Conservation (phyloP, 1,140 invertebrate species). For the Pseudomyrmex dendroicus region DNA sequence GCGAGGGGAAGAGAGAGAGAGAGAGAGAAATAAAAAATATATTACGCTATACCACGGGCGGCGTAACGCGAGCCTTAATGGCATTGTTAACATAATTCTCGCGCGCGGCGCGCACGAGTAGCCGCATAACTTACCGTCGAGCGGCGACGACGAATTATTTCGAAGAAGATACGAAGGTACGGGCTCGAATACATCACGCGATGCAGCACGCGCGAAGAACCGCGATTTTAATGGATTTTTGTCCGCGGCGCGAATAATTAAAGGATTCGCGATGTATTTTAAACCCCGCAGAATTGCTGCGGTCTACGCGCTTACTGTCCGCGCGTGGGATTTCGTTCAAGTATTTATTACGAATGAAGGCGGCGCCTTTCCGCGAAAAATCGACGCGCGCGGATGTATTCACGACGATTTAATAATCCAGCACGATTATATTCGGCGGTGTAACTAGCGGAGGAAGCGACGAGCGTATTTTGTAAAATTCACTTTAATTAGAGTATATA, state of each 20-base stretch:
- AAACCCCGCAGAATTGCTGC: not conserved
- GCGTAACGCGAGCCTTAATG: slow-evolving; percentile 75
- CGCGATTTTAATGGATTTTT: slow-evolving; percentile 38
- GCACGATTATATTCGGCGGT: not conserved
- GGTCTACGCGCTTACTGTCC: not conserved
- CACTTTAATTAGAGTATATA: slow-evolving; percentile 2
- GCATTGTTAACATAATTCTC: slow-evolving; percentile 79
- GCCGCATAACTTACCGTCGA: slow-evolving; percentile 67
- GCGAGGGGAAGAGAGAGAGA: not conserved
- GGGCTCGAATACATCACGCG: slow-evolving; percentile 47
- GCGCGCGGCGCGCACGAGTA: slow-evolving; percentile 48
- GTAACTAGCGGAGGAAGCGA: not conserved
- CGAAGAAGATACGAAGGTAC: slow-evolving; percentile 47
- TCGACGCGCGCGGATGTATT: not conserved
- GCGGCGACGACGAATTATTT: slow-evolving; percentile 69
- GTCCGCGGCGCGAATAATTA: slow-evolving; percentile 34
- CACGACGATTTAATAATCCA: slow-evolving; percentile 19
- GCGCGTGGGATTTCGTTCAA: not conserved
- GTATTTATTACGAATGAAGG: not conserved
- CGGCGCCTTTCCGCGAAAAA: not conserved
- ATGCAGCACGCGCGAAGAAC: not conserved
- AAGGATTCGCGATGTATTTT: not conserved
- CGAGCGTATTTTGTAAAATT: not conserved
- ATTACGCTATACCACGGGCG: slow-evolving; percentile 52
- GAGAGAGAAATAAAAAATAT: slow-evolving; percentile 61